A percentile compares a stretch with the other conserved stretches of the same genome.
These are phyloP conservation scores for Ptiloglossa arizonensis DNA, from an alignment of 1,140 invertebrate species.

Conservation along the genomic window DNA sequence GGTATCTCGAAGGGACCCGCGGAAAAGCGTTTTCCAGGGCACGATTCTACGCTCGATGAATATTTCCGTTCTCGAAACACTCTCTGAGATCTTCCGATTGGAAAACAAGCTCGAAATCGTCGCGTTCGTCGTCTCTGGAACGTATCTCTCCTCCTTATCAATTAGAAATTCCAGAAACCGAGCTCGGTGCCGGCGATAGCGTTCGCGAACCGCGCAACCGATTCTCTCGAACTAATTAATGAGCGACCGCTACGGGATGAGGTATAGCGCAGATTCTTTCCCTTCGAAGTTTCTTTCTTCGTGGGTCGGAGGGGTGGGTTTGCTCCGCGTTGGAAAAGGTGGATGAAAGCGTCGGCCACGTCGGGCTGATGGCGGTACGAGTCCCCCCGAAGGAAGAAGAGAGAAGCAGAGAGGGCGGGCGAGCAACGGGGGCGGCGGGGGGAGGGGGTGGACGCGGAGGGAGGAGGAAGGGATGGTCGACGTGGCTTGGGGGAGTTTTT, in stretches of 20 bases:
- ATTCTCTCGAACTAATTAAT: slow-evolving; percentile 59
- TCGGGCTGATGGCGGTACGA: slow-evolving; percentile 60
- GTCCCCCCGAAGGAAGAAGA: slow-evolving; percentile 54
- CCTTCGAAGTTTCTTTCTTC: slow-evolving; percentile 76
- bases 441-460: neutral
- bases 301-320: slow-evolving; percentile 44
- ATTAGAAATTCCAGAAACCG: slow-evolving; percentile 1
- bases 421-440: neutral
- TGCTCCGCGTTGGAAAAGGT: slow-evolving; percentile 67
- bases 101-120: no score
- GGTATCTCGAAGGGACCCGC: no score
- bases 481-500: slow-evolving; percentile 78
- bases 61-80: no score
- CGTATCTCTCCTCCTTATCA: neutral
- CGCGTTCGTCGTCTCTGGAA: neutral
- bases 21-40: no score
- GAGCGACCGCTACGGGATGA: slow-evolving; percentile 37
- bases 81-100: no score
- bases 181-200: slow-evolving; percentile 2
- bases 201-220: slow-evolving; percentile 9
- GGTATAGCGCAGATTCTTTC: slow-evolving; percentile 70
- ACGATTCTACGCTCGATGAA: no score
- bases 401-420: slow-evolving; percentile 26
- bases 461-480: slow-evolving; percentile 45
- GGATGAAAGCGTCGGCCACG: slow-evolving; percentile 74